These are phyloP conservation scores for Clarias batrachus DNA, from an alignment of 2,113 vertebrate species.

Conservation along the genomic window DNA sequence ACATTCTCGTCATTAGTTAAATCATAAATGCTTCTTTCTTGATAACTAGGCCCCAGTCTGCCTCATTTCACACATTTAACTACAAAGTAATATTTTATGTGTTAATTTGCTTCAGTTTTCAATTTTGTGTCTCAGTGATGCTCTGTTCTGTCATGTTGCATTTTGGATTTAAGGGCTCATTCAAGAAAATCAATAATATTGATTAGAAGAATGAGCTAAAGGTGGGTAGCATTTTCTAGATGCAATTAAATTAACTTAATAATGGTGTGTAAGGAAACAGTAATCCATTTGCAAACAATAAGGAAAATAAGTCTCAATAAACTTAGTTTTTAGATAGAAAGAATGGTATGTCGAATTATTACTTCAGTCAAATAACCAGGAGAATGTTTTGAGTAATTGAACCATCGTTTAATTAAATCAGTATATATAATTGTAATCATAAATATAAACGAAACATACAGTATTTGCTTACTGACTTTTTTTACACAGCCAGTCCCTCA, in stretches of 20 bases:
- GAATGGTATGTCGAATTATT: background rate
- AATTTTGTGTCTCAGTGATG: background rate
- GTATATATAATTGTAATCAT: conserved; percentile 20
- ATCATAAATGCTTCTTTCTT: background rate
- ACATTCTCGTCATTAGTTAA: no score
- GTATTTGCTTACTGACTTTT: conserved; percentile 62
- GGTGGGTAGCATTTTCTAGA: background rate
- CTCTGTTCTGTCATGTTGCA: background rate
- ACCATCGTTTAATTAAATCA: conserved; percentile 64
- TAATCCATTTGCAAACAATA: background rate
- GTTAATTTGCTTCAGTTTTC: background rate
- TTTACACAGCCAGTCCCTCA: conserved; percentile 57
- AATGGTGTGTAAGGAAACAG: background rate
- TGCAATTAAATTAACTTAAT: background rate
- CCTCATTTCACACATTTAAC: background rate
- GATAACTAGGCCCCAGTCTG: background rate
- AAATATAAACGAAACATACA: conserved; percentile 58
- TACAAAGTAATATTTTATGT: background rate
- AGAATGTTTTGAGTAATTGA: conserved; percentile 47
- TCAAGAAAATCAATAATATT: background rate
- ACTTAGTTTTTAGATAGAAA: background rate
- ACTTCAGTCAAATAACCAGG: conserved; percentile 34
- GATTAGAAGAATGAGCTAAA: background rate
- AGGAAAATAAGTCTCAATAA: background rate
- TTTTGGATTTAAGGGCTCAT: background rate